These are phyloP conservation scores for Parazoanthus atlanticus DNA, from an alignment of 92 coral and sea anemone species.

Conservation along the genomic window DNA sequence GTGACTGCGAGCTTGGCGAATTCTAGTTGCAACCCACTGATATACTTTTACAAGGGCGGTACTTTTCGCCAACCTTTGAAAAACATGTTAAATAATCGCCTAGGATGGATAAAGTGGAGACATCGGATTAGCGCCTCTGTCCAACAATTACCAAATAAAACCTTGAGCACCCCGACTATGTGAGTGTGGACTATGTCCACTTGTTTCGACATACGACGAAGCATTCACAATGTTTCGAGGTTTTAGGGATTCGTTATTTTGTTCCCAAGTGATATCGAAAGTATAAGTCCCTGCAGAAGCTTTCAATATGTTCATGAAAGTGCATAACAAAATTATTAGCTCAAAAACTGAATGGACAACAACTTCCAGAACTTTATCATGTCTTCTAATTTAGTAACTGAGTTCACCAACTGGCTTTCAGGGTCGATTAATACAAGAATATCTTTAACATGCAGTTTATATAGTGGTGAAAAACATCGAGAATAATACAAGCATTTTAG, in stretches of 20 bases:
- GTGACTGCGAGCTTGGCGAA: conserved; percentile 70
- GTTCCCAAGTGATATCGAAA: neutral
- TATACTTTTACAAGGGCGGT: conserved; percentile 64
- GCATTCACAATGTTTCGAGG: neutral
- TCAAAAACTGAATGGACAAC: neutral
- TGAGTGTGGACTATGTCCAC: neutral
- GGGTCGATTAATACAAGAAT: neutral
- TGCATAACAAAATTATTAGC: neutral
- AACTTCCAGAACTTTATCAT: too few relatives aligned
- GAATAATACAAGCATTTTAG: too few relatives aligned
- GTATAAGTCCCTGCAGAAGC: neutral
- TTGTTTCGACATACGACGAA: neutral
- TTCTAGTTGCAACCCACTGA: conserved; percentile 68
- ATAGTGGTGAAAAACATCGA: too few relatives aligned
- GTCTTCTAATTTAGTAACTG: neutral
- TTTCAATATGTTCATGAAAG: neutral
- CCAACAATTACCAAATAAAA: neutral
- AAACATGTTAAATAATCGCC: conserved; percentile 10
- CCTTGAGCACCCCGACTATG: neutral
- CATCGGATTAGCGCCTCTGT: neutral
- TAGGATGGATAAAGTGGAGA: neutral
- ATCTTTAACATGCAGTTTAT: neutral
- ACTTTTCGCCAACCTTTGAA: conserved; percentile 64
- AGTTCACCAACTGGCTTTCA: neutral
- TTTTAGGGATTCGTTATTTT: neutral